phyloP scores from a whole-genome alignment of 2,797 vertebrate genomes.

The Tragopan temminckii region DNA sequence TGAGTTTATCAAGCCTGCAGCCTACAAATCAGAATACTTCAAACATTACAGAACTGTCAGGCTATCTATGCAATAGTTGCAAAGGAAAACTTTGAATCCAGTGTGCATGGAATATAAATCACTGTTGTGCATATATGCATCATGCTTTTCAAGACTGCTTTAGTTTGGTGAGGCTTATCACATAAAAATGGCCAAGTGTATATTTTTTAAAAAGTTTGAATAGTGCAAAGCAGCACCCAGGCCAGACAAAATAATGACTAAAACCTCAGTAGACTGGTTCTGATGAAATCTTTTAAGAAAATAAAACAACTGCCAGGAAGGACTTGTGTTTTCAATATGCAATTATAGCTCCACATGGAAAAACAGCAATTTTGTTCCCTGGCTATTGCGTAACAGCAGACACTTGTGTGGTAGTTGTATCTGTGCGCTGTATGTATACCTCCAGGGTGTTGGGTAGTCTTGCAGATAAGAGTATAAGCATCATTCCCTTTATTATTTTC shows the following conservation, averaged over 20 bases:
- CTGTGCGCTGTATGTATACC: neutral
- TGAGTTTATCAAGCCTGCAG: neutral
- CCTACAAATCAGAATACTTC: neutral
- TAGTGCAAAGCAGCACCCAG: neutral
- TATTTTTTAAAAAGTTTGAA: neutral
- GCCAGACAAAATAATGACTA: slow-evolving; percentile 45
- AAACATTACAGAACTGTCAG: neutral
- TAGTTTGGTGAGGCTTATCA: neutral
- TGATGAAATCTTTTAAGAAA: slow-evolving; percentile 56
- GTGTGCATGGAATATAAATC: neutral
- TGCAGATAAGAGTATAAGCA: neutral
- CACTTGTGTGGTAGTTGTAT: neutral
- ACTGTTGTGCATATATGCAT: neutral
- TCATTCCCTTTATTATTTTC: neutral
- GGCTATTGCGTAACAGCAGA: neutral
- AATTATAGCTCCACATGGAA: slow-evolving; percentile 43
- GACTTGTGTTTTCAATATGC: slow-evolving; percentile 46
- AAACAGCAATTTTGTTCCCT: slow-evolving; percentile 33
- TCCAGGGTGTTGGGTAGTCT: neutral
- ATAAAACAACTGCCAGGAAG: slow-evolving; percentile 46
- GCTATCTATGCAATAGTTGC: neutral
- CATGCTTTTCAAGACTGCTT: neutral
- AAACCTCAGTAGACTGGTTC: slow-evolving; percentile 40
- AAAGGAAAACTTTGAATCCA: neutral
- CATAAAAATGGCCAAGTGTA: neutral